A percentile compares a stretch with the other conserved stretches of the same genome.
Conservation (phyloP, 2,888 invertebrate species). For the Thysanoteuthis rhombus region DNA sequence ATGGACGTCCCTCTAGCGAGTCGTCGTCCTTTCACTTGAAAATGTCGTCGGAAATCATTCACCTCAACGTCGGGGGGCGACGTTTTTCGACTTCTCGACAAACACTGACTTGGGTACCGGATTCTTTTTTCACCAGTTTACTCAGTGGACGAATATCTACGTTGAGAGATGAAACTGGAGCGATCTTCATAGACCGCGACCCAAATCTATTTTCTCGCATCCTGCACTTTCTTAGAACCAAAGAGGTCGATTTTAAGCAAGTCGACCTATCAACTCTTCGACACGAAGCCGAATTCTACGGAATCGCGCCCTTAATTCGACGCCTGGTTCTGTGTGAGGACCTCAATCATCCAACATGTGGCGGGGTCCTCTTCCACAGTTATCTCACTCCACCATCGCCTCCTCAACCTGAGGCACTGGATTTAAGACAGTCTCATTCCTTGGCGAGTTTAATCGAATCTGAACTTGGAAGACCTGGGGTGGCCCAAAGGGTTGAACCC, state of each 20-base stretch:
- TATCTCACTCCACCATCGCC: constrained; percentile 82
- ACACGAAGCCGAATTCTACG: constrained; percentile 98
- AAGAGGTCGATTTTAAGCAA: constrained; percentile 84
- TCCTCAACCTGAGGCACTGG: background rate
- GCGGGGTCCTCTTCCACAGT: constrained; percentile 96
- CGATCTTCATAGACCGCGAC: constrained; percentile 96
- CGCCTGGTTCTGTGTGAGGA: constrained; percentile 93
- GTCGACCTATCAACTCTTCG: constrained; percentile 83
- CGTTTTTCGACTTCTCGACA: constrained; percentile 94
- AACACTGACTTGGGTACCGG: constrained; percentile 94
- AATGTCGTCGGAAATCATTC: constrained; percentile 24
- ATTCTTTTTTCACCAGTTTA: constrained; percentile 89
- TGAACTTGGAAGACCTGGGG: constrained; percentile 26
- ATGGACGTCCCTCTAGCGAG: background rate
- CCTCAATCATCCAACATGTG: constrained; percentile 90
- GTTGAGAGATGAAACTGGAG: constrained; percentile 90
- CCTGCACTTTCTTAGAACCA: constrained; percentile 90
- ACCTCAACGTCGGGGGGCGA: constrained; percentile 26
- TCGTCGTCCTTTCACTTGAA: background rate
- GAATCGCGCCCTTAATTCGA: constrained; percentile 82
- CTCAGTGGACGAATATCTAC: constrained; percentile 82
- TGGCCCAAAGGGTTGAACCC: constrained; percentile 12
- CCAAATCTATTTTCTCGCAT: constrained; percentile 91
- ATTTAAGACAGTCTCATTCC: constrained; percentile 29
- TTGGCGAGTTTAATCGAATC: constrained; percentile 29